phyloP scores from a whole-genome alignment of 2,888 invertebrate species.

The Dinocampus coccinellae region DNA sequence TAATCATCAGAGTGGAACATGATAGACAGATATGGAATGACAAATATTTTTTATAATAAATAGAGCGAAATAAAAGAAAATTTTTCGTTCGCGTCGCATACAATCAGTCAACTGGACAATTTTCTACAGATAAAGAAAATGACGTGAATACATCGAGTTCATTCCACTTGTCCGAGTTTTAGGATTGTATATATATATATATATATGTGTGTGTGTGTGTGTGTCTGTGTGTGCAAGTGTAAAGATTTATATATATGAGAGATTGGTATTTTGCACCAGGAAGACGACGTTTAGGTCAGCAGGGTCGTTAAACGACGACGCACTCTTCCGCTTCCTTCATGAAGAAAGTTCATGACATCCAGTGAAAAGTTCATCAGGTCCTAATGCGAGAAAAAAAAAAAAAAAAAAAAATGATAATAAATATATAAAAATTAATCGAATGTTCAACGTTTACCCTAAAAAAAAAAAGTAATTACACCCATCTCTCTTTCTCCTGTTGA shows the following conservation, averaged over 20 bases:
- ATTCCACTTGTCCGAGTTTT: conserved; percentile 1
- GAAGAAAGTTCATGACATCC: not conserved
- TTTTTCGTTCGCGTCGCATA: conserved; percentile 1
- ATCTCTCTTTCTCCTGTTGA: not conserved
- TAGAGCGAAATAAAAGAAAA: not conserved
- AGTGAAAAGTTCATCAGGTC: conserved; percentile 1
- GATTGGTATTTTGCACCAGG: conserved; percentile 23
- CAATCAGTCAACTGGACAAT: conserved; percentile 6
- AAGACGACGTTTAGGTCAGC: conserved; percentile 10
- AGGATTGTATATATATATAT: conserved; percentile 22
- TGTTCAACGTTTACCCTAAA: not conserved
- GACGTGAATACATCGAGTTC: not conserved
- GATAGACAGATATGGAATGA: not conserved
- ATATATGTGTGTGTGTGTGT: conserved; percentile 10
- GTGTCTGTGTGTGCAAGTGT: conserved; percentile 9
- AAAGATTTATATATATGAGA: conserved; percentile 19
- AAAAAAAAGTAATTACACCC: conserved; percentile 10
- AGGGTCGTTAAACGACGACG: conserved; percentile 14
- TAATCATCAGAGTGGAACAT: not conserved
- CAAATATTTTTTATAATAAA: not conserved
- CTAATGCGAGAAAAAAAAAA: not conserved
- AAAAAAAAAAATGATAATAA: not conserved
- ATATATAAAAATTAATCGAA: conserved; percentile 10
- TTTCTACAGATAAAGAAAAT: not conserved
- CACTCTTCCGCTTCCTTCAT: conserved; percentile 8